A percentile compares a stretch with the other conserved stretches of the same genome.
Evolutionary conservation across 2,888 invertebrate species (phyloP).

Genomic region (Drosophila peninsularis): DNA sequence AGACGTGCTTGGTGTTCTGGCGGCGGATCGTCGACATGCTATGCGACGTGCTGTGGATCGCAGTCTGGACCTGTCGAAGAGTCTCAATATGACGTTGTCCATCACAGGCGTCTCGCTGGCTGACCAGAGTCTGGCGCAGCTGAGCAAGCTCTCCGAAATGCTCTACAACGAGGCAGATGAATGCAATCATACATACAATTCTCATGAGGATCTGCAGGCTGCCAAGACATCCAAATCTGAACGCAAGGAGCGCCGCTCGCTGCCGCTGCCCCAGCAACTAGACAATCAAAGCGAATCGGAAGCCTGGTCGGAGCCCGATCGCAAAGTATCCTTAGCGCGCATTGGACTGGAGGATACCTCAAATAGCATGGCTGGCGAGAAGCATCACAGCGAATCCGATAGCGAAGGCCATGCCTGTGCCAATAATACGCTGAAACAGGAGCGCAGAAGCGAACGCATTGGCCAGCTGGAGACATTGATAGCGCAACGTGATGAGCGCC

Average conservation of each 20-base stretch:
- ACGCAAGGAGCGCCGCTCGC: constrained; percentile 82
- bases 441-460: constrained; percentile 83
- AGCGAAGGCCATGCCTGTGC: constrained; percentile 79
- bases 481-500: constrained; percentile 84
- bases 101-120: constrained; percentile 83
- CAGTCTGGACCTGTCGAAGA: constrained; percentile 86
- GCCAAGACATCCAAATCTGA: constrained; percentile 76
- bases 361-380: constrained; percentile 48
- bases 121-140: constrained; percentile 85
- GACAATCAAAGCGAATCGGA: constrained; percentile 89
- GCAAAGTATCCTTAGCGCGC: constrained; percentile 91
- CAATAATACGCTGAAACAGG: constrained; percentile 49
- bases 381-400: constrained; percentile 74
- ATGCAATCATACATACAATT: constrained; percentile 75
- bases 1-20: constrained; percentile 86
- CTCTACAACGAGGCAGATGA: constrained; percentile 74
- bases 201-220: constrained; percentile 75
- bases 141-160: constrained; percentile 85
- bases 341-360: constrained; percentile 88
- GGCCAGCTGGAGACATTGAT: constrained; percentile 84
- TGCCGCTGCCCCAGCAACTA: constrained; percentile 68
- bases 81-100: constrained; percentile 84
- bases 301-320: constrained; percentile 94
- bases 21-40: constrained; percentile 85
- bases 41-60: constrained; percentile 86